Base-by-base conservation (phyloP, 2,888 invertebrate species). In the Spodoptera littoralis region DNA sequence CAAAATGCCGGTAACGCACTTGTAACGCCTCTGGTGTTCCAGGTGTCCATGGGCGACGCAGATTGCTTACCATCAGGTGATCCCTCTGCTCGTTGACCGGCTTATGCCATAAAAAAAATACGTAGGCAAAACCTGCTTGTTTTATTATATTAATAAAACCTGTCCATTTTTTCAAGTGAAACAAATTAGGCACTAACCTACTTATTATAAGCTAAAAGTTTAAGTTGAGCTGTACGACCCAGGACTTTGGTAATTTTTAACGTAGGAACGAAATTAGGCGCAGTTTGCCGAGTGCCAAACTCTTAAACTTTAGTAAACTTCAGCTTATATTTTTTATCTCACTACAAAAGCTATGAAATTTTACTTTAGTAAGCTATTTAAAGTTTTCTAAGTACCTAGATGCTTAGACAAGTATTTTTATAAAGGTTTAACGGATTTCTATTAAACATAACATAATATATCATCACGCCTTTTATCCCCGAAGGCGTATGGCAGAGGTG, bases 321-420 rank as follows among this genome's bases (percentile, higher is more conserved):
- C 27, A 65, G 59, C 68, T 65, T 71, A 57, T 73, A 67, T 67
- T 79, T 76, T 76, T 73, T 72, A 68, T 65, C 73, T 63, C 48
- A 50, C 60, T 60, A 57, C 55, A 70, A 69, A 70, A 70, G 65
- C 49, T 65, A 54, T 59, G 51, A 47, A 51, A 47, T 65, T 71
- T 63, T 65, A 61, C 65, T 59, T 61, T 42, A 46, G 60, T 49
- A 54, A 70, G 67, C 53, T 67, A 60, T 80, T 69, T 59, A 13
- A 73, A 77, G 61, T 70, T 79, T 65, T 30, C 44, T 36, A 63
- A 24, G 36, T 36, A 36, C 36, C 18, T 18, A 18, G 18, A 36
- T 1, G 59, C 13, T 42, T 42, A 52, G 48, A 46, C 51, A 64
- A 57, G 53, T 49, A 74, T 70, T 57, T 73, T 51, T 55, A 73